A percentile compares a stretch with the other conserved stretches of the same genome.
These are phyloP conservation scores for Panopea generosa DNA, from an alignment of 2,888 invertebrate species.

Conservation along the genomic window DNA sequence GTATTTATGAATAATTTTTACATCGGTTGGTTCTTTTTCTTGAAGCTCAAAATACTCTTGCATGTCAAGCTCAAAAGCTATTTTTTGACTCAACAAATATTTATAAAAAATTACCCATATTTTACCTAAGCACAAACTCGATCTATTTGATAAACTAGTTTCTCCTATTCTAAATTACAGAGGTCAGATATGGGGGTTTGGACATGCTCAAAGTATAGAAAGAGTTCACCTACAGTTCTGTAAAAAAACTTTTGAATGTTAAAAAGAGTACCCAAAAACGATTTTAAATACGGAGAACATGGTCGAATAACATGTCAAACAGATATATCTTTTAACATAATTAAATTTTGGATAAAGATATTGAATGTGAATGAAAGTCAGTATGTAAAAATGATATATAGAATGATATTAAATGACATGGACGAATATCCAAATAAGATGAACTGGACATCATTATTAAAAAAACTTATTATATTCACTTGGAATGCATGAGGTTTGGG, in stretches of 20 bases:
- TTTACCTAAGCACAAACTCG: conserved; percentile 5
- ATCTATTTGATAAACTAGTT: not conserved
- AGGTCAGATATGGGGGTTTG: conserved; percentile 6
- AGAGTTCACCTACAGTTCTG: conserved; percentile 15
- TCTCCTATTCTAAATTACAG: conserved; percentile 8
- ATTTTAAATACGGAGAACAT: conserved; percentile 10
- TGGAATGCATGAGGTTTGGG: not conserved
- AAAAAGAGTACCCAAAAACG: conserved; percentile 18
- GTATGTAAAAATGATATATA: conserved; percentile 3
- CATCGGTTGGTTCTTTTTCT: conserved; percentile 2
- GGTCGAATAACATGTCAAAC: not conserved
- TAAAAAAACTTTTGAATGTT: conserved; percentile 6
- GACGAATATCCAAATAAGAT: not conserved
- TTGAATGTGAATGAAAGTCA: no score
- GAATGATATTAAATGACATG: not conserved
- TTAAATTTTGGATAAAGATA: conserved; percentile 18
- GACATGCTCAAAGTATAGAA: not conserved
- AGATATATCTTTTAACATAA: conserved; percentile 4
- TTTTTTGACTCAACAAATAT: conserved; percentile 18
- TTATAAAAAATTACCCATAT: conserved; percentile 9
- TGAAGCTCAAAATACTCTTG: conserved; percentile 16
- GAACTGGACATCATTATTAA: conserved; percentile 3
- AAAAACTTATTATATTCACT: conserved; percentile 7
- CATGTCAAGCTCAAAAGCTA: conserved; percentile 8
- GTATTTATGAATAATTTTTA: conserved; percentile 2